phyloP scores from a whole-genome alignment of 1,140 invertebrate genomes.

The Babylonia areolata region DNA sequence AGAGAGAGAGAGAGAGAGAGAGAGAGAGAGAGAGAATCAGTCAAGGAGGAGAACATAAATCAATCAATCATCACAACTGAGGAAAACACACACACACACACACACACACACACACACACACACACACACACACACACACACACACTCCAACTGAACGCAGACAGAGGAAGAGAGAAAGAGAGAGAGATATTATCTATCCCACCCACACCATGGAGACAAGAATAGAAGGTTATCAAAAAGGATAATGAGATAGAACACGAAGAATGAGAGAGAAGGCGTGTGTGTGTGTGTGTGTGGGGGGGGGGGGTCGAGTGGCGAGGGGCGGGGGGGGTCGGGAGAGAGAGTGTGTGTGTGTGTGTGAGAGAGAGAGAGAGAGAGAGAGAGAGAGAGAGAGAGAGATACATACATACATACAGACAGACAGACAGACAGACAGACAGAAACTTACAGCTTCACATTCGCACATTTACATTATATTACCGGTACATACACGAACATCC shows the following conservation, averaged over 20 bases:
- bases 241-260: neutral
- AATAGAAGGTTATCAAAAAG: too few species aligned
- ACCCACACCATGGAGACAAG: too few species aligned
- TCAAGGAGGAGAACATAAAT: too few species aligned
- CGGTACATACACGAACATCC: too few species aligned
- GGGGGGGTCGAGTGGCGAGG: neutral
- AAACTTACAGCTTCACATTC: too few species aligned
- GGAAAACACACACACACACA: neutral
- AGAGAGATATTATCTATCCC: too few species aligned
- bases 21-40: too few species aligned
- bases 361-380: conserved; percentile 6
- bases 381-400: too few species aligned
- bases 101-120: conserved; percentile 3
- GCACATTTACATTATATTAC: neutral
- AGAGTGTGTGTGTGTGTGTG: neutral
- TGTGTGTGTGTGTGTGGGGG: neutral
- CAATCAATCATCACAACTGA: too few species aligned
- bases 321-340: neutral
- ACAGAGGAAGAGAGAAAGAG: neutral
- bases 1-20: too few species aligned
- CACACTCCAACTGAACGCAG: neutral
- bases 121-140: conserved; percentile 19
- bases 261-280: neutral
- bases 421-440: too few species aligned
- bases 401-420: too few species aligned